Base-by-base conservation (phyloP, 2,797 vertebrate species). In the Propithecus perrieri region DNA sequence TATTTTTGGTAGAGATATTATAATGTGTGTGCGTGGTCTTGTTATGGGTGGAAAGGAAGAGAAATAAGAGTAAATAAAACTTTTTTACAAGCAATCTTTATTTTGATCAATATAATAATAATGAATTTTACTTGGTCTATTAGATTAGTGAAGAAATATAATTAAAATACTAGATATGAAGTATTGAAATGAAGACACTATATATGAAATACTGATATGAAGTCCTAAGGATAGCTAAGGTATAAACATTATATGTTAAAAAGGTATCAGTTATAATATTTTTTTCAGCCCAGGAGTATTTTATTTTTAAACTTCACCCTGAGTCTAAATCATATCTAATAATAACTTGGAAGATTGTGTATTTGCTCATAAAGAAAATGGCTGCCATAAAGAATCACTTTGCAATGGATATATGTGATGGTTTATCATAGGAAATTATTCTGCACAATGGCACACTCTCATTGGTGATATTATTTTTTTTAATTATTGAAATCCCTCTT, bases 221-320 rank as follows among this genome's bases (percentile, higher is more conserved):
- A 72, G 43, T 86, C 14, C 63, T 11, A 38, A 35, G 24, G 5
- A 83, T 38, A 48, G 12, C 17, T 81, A 96, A 84, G 24, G 26
- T 59, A 24, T 57, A 93, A 76, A 33, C 72, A 61, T 67, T 38
- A 59, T 59, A 59, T 24, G 22, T 59, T 59, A 22, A 57, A 71
- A 87, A 79, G 94, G 3, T 35, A 89, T 94, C 95, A 63, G 14
- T 81, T 76, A 6, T 59, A 24, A 24, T 88, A 35, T 79, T 18
- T 92, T 22, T 88, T 95, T 71, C 2, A 71, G 13, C n/a, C 78
- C 67, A 38, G 18, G 46, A 90, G 15, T 83, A 59, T 53, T 93
- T 96, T 93, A 79, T 95, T 91, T 80, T 84, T 88, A 88, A 94
- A 92, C 13, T 74, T 95, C 48, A 28, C 41, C 30, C 14, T 81